A percentile compares a stretch with the other conserved stretches of the same genome.
phyloP scores from a whole-genome alignment of 35 echinoderm and acorn worm genomes.

The Apostichopus californicus region DNA sequence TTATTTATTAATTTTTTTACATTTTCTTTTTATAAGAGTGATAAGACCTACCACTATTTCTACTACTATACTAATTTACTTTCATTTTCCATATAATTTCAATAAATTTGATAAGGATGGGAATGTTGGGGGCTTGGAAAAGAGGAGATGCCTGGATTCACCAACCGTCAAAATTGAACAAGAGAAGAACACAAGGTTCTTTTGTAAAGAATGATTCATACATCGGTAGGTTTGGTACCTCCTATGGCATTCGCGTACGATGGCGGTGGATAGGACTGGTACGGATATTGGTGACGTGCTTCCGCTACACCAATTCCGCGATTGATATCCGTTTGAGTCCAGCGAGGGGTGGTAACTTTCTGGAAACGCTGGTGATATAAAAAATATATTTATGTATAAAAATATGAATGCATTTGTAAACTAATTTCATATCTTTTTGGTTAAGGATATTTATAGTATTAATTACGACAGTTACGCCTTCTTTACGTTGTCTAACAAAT shows the following conservation, averaged over 20 bases:
- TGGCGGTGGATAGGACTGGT: conserved; percentile 85
- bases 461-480: no score
- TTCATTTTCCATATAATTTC: neutral
- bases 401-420: no score
- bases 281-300: conserved; percentile 64
- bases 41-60: neutral
- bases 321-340: conserved; percentile 79
- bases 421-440: no score
- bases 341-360: conserved; percentile 74
- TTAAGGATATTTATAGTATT: no score
- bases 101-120: neutral
- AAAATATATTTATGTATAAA: neutral
- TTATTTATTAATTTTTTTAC: no score
- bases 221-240: conserved; percentile 37
- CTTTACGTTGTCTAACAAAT: no score
- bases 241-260: conserved; percentile 83
- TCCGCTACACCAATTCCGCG: conserved; percentile 61
- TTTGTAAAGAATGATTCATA: neutral
- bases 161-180: neutral
- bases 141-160: neutral
- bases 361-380: conserved; percentile 66
- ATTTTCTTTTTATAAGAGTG: no score
- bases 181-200: neutral
- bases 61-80: neutral
- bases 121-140: neutral